Evolutionary conservation across 2,113 vertebrate species (phyloP).

Genomic region (Hyaena hyaena): DNA sequence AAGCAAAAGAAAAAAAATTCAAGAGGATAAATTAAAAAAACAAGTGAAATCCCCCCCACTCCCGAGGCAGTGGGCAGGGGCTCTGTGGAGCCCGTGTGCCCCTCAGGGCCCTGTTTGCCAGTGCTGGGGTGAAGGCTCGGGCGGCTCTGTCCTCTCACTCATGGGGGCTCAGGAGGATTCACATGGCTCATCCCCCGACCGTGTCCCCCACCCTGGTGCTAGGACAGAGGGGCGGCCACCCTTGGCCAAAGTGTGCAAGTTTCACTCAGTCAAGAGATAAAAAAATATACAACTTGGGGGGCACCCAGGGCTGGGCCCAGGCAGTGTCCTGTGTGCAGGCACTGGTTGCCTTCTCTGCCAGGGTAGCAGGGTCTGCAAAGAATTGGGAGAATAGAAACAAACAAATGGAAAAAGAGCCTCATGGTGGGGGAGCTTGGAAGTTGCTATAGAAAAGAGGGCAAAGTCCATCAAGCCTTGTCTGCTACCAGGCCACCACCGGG

Average conservation of each 20-base stretch:
- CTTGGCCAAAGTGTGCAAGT: conserved; percentile 58
- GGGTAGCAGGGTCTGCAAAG: not conserved
- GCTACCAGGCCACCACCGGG: not conserved
- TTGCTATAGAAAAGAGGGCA: not conserved
- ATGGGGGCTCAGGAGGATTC: not conserved
- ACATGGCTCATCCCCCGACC: conserved; percentile 19
- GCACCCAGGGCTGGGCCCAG: not conserved
- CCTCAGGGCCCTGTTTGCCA: not conserved
- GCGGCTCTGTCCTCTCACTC: not conserved
- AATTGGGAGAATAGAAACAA: not conserved
- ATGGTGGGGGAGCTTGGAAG: not conserved
- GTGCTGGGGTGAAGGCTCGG: not conserved
- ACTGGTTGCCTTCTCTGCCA: not conserved
- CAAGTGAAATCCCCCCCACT: not conserved
- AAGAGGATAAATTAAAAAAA: conserved; percentile 71
- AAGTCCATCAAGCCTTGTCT: not conserved
- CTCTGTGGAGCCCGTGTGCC: not conserved
- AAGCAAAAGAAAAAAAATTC: conserved; percentile 66
- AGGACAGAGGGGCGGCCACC: not conserved
- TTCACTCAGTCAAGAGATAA: conserved; percentile 58
- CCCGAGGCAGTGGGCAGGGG: not conserved
- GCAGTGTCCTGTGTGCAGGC: not conserved
- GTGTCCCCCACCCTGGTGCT: not conserved
- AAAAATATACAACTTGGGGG: conserved; percentile 67
- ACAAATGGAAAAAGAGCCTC: not conserved